Evolutionary conservation across 2,888 invertebrate species (phyloP), one percentile per base, ranked within the genome.

Genomic region (Yponomeuta evonymella): DNA sequence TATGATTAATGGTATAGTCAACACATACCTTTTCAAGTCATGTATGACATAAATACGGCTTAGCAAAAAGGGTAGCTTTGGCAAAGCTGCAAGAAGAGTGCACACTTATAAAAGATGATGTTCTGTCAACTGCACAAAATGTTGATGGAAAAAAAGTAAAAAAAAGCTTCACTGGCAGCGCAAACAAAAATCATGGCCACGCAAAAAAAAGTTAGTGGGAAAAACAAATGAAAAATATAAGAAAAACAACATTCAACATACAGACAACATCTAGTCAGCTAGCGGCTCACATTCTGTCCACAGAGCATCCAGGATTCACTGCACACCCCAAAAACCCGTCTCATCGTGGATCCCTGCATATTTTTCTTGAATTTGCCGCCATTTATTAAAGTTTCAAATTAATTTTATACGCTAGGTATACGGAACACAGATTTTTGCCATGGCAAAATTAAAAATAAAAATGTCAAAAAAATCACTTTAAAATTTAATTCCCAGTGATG

Each of bases 321-420:
- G 80, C 93, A 93, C 6, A 93, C 93, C 67, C 93, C 93, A 70
- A 93, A 91, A 48, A 93, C 93, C 70, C 93, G 86, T 83, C 93
- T 91, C 93, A 93, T 93, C 67, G 69, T 84, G 2, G 33, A 30
- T 30, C 67, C 30, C 11, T 23, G 29, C 11, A 10, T 30, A 23
- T 51, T 69, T 69, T 23, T 69, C 23, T 30, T 51, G 15, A 33
- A 51, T 69, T 23, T 51, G 29, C 68, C 68, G 43, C 43, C 43
- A 43, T 43, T 43, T 43, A 69, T 69, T 48, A 15, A 15, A 58
- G 51, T 58, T 58, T 15, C 4, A 15, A 15, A 2, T 58, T 58
- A 15, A 12, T 43, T 43, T 43, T 8, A 8, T 6, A 43, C 5
- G 9, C 43, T 43, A n/a, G n/a, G n/a, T n/a, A 5, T 43, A 5